Base-by-base conservation (phyloP, 35 echinoderm and acorn worm species). In the Nesometra sesokonis region DNA sequence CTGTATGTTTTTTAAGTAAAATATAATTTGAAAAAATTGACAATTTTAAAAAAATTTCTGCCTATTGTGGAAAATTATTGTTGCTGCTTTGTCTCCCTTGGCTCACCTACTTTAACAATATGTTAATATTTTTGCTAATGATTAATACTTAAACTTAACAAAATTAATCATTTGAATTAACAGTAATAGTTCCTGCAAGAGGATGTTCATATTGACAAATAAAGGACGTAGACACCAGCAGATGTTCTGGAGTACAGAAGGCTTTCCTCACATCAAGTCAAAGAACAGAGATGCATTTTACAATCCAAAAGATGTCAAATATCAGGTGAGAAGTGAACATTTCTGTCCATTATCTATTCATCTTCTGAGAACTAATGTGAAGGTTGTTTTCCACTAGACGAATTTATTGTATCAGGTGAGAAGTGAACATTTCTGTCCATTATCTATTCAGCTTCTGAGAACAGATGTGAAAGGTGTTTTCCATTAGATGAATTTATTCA, bases 251-350 rank as follows among this genome's bases (percentile, higher is more conserved):
- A 99, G 91, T 77, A 94, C 96, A 0, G 96, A 99, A 77, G 96
- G 96, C 17, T 99, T 99, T 79, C 88, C 86, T 52, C 93, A 93
- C 21, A 90, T 94, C 80, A 94, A 92, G 80, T 89, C 80, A 29
- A 94, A 91, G 78, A 90, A 88, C 76, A 94, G 85, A 84, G 87
- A 91, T n/a, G 84, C 86, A 37, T 90, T 92, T 0, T 94, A 91
- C 47, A 99, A 99, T 84, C 96, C 96, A 30, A 85, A 94, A n/a
- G 96, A 99, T 86, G 90, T 99, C 31, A 94, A 94, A 86, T 99
- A 94, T 40, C 96, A 99, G 92, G 96, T 99, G 38, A 86, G 57
- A 31, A 0, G 33, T 17, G 33, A n/a, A n/a, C 57, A 19, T 0
- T 77, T 0, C 0, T 77, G 19, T 77, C 19, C 57, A 77, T 0